Evolutionary conservation across 2,113 vertebrate species (phyloP), one percentile per base, ranked within the genome.

Genomic region (Copsychus sechellarum): DNA sequence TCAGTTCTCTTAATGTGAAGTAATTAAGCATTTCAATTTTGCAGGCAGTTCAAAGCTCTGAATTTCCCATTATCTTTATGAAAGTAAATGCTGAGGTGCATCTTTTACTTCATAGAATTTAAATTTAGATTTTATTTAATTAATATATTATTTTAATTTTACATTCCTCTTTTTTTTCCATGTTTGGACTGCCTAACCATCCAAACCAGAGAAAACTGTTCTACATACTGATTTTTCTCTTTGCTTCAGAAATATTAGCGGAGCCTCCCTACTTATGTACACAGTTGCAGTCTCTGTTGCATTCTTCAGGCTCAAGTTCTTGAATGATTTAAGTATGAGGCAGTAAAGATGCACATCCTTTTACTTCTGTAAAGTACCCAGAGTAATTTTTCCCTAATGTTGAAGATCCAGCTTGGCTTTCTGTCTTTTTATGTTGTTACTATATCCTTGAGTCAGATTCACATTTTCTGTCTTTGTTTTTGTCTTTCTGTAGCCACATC

Each of bases 401-500:
- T 95, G n/a, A 80, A 57, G 74, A 13, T 76, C 57, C 62, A 34
- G 16, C 36, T 76, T 82, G 45, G 8, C 45, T 79, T 95, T 73
- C 79, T 83, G 18, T 92, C 29, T 92, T 93, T 93, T 12, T 90
- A 31, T 58, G 33, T 70, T 94, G 14, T 45, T 58, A 53, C 67
- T 50, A 19, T 12, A 45, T 62, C 58, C 38, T 90, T 86, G 54
- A 61, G 77, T 90, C 64, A 58, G 54, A 77, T 80, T 96, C 76
- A 92, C 17, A 66, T 90, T 90, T 82, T 91, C 93, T 95, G 76
- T 92, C 83, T 94, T 36, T 95, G 66, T 95, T 95, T 95, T 95
- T 97, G 38, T 94, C 90, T 93, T 82, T 70, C 88, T 93, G 71
- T 94, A 97, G 96, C 95, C 2, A 23, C 94, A 62, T 94, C 96